Evolutionary conservation across 1,140 invertebrate species (phyloP), one percentile per base, ranked within the genome.

Genomic region (Cydia amplana): DNA sequence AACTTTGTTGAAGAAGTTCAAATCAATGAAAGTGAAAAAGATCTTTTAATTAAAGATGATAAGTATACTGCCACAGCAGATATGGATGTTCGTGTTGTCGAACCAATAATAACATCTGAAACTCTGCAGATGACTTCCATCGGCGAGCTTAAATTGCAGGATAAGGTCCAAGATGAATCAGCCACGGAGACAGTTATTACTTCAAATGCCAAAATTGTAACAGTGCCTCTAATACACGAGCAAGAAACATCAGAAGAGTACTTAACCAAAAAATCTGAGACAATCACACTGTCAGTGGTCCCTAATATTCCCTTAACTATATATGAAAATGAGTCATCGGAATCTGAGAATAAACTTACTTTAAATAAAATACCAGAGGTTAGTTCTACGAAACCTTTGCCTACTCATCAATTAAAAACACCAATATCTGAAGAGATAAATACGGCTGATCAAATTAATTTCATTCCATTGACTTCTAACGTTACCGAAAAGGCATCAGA

Each of bases 1-100:
- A 93, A 89, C 76, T 46, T 85, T 9, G 90, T 91, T 3, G 90
- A 93, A 82, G 92, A 93, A 77, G 80, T 91, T 46, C 79, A 85
- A 73, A 65, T 91, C 32, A 85, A 90, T 82, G 91, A 92, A 84
- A 83, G 81, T 79, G 88, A 89, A 84, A 80, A 79, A 74, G 85
- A 85, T 28, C 77, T 90, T 5, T 28, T 77, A 40, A 64, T 83
- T 40, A 83, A 82, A 67, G 82, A 88, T 20, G 82, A 88, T 36
- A 86, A 80, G 78, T 32, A 74, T 32, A 77, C 74, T 23, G 85
- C 79, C 14, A 80, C 63, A 70, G 91, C 90, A 60, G 77, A 85
- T 72, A 46, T 89, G 60, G 86, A 90, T 75, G 67, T 91, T 0
- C 86, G 85, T 74, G 36, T 83, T 72, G 80, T 79, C 60, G 86